Evolutionary conservation across 1,140 invertebrate species (phyloP), one percentile per base, ranked within the genome.

Genomic region (Papilio glaucus): DNA sequence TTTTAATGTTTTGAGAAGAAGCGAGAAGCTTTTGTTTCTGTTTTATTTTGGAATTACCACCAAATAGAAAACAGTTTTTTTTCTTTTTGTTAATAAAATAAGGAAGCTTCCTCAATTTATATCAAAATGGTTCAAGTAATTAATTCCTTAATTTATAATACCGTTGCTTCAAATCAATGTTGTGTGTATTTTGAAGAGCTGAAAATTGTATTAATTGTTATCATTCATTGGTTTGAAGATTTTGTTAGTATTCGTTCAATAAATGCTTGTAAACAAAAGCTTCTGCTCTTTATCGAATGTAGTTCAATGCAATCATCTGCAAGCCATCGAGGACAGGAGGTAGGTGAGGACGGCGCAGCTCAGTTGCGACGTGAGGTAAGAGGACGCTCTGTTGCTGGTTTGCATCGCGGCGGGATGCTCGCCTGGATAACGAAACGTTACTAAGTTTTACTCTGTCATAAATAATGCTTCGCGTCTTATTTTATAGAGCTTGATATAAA

Each of bases 381-480:
- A 88, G 6, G 91, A 89, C 8, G 91, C 93, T 41, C 93, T 86
- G 76, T 93, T 94, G 80, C 95, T 95, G 9, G 96, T 96, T 86
- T 96, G 96, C 96, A 96, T 96, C 53, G 96, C 96, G 15, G 96
- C 96, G 62, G 96, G 96, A 91, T 96, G 96, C 86, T 96, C 96
- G 67, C 96, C 96, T 96, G 91, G 1, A 53, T 18, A 75, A 45
- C 45, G 10, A 53, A 21, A n/a, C n/a, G n/a, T n/a, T n/a, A n/a
- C n/a, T n/a, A n/a, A n/a, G n/a, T n/a, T n/a, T n/a, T n/a, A n/a
- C n/a, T n/a, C n/a, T n/a, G n/a, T n/a, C n/a, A n/a, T n/a, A n/a
- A n/a, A n/a, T n/a, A n/a, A n/a, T n/a, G n/a, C n/a, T n/a, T n/a
- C n/a, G n/a, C n/a, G n/a, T n/a, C n/a, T n/a, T n/a, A n/a, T n/a